Evolutionary conservation across 2,888 invertebrate species (phyloP), one percentile per base, ranked within the genome.

Genomic region (Drosophila kanekoi): DNA sequence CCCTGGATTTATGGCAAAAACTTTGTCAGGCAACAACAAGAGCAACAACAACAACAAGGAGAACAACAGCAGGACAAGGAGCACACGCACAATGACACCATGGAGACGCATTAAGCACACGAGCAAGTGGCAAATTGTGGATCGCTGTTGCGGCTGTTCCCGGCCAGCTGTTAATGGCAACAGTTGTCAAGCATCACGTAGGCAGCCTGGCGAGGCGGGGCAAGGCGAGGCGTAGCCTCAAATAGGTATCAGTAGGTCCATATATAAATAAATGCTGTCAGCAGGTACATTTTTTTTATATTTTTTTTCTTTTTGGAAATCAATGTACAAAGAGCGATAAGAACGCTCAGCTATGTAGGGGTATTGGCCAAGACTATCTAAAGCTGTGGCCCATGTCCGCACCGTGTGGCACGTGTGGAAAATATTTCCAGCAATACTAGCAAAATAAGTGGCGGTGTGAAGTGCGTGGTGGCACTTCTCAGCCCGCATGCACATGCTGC

Each of bases 121-220:
- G 72, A 78, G 79, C 85, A 56, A 60, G 66, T 67, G 58, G 73
- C 62, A 66, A 51, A 69, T 59, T 71, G 56, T 62, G 49, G 56
- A 77, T 54, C 62, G 68, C 51, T 70, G 47, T 61, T 60, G 54
- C 14, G 54, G 41, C 51, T 44, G 35, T 33, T 54, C 57, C 62
- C 59, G 69, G 64, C 67, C 79, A 85, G 70, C 82, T 85, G 89
- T 81, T 89, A 89, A 85, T 89, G 89, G 89, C 85, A 85, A 85
- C 89, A 89, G 85, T 85, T 89, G 87, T 79, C 85, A 77, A 43
- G 73, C 72, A 65, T 53, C 74, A 76, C 72, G 72, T 76, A 56
- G 47, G 56, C 28, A 63, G 45, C 40, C 37, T 35, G 44, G 49
- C 14, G 2, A 51, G 40, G 38, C 53, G 9, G 14, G 38, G 8